phyloP scores from a whole-genome alignment of 1,140 invertebrate genomes.

The Nasonia vitripennis region DNA sequence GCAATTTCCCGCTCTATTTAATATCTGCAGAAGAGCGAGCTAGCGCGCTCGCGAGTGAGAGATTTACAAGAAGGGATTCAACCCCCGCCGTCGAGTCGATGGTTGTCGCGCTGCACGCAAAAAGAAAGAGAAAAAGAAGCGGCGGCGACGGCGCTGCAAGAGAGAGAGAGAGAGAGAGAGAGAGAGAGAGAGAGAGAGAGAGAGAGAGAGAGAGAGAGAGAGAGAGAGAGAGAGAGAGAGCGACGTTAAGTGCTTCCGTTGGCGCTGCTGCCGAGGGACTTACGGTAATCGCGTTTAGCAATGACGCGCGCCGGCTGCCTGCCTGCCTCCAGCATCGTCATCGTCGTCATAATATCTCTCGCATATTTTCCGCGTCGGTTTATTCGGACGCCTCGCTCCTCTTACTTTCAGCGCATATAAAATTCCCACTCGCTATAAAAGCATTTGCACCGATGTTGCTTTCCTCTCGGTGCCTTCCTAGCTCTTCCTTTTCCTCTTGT shows the following conservation, averaged over 20 bases:
- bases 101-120: neutral
- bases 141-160: neutral
- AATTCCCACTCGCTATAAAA: constrained; percentile 21
- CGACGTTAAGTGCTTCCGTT: constrained; percentile 49
- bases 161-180: constrained; percentile 31
- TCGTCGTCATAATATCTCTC: constrained; percentile 39
- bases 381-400: constrained; percentile 12
- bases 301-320: constrained; percentile 43
- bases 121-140: neutral
- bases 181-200: constrained; percentile 27
- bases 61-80: constrained; percentile 59
- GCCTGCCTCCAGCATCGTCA: neutral
- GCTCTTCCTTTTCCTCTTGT: neutral
- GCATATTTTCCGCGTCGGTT: constrained; percentile 25
- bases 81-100: neutral
- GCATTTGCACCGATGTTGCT: constrained; percentile 12
- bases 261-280: constrained; percentile 39
- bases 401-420: constrained; percentile 34
- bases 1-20: constrained; percentile 60
- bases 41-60: constrained; percentile 4
- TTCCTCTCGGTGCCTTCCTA: neutral
- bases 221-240: constrained; percentile 25
- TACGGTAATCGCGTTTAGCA: constrained; percentile 50
- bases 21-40: constrained; percentile 51
- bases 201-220: constrained; percentile 31